These are phyloP conservation scores for Agrochola litura DNA, from an alignment of 2,888 invertebrate genomes.

Conservation along the genomic window DNA sequence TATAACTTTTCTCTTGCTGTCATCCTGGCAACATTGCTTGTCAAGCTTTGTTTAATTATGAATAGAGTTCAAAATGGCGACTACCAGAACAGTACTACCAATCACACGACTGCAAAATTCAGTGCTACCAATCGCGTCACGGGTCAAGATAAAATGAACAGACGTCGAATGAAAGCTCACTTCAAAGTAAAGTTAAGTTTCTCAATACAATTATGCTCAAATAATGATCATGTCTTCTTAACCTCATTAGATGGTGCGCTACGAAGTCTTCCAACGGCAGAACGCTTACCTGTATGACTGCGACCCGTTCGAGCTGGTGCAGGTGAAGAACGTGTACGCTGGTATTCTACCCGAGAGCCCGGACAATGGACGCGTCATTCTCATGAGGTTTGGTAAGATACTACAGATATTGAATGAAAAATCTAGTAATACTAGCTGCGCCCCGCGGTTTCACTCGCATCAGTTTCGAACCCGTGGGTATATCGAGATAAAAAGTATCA, in stretches of 20 bases:
- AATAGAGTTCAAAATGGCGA: too few relatives aligned
- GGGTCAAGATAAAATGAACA: too few relatives aligned
- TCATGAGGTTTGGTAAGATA: conserved; percentile 84
- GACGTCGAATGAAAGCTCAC: too few relatives aligned
- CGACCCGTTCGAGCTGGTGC: conserved; percentile 81
- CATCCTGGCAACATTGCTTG: too few relatives aligned
- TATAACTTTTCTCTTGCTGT: too few relatives aligned
- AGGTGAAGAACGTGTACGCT: conserved; percentile 82
- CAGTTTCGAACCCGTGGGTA: too few relatives aligned
- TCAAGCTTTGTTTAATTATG: too few relatives aligned
- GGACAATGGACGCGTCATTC: conserved; percentile 81
- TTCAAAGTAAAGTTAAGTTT: neutral
- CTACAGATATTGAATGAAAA: neutral
- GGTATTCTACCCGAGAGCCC: conserved; percentile 85
- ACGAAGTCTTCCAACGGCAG: conserved; percentile 82
- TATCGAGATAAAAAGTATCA: too few relatives aligned
- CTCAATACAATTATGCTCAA: neutral
- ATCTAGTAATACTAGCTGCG: neutral
- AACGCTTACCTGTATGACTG: conserved; percentile 83
- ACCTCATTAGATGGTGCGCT: conserved; percentile 83
- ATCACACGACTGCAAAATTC: too few relatives aligned
- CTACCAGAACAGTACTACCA: too few relatives aligned
- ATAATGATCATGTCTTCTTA: neutral
- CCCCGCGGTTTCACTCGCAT: too few relatives aligned
- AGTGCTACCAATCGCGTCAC: too few relatives aligned